A percentile compares a stretch with the other conserved stretches of the same genome.
These are phyloP conservation scores for Acromyrmex echinatior DNA, from an alignment of 1,140 invertebrate species.

Conservation along the genomic window DNA sequence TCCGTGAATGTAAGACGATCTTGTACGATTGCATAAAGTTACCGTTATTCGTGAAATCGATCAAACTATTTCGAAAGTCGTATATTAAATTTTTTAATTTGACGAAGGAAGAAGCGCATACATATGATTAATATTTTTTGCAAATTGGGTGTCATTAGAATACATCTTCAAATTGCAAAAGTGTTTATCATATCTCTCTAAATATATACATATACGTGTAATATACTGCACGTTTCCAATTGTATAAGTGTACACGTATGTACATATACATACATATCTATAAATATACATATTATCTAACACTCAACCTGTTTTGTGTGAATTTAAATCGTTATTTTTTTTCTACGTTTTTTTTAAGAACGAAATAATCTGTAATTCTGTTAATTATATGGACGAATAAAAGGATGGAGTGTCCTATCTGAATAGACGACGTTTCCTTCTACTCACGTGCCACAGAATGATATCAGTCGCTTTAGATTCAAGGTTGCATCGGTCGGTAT, in stretches of 20 bases:
- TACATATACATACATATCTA: too few relatives aligned
- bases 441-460: slow-evolving; percentile 28
- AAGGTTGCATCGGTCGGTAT: slow-evolving; percentile 41
- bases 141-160: too few relatives aligned
- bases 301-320: too few relatives aligned
- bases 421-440: slow-evolving; percentile 6
- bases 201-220: too few relatives aligned
- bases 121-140: neutral
- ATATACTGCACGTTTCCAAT: too few relatives aligned
- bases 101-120: too few relatives aligned
- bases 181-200: too few relatives aligned
- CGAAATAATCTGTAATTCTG: slow-evolving; percentile 3
- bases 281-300: too few relatives aligned
- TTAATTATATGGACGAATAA: neutral
- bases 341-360: neutral
- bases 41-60: neutral
- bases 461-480: slow-evolving; percentile 21
- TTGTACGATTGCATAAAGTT: neutral
- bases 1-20: neutral
- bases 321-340: neutral
- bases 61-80: neutral
- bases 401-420: slow-evolving; percentile 5
- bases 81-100: neutral
- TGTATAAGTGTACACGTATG: too few relatives aligned
- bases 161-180: too few relatives aligned